Evolutionary conservation across 2,888 invertebrate genomes (phyloP).

Genomic region (Hirtodrosophila duncani): DNA sequence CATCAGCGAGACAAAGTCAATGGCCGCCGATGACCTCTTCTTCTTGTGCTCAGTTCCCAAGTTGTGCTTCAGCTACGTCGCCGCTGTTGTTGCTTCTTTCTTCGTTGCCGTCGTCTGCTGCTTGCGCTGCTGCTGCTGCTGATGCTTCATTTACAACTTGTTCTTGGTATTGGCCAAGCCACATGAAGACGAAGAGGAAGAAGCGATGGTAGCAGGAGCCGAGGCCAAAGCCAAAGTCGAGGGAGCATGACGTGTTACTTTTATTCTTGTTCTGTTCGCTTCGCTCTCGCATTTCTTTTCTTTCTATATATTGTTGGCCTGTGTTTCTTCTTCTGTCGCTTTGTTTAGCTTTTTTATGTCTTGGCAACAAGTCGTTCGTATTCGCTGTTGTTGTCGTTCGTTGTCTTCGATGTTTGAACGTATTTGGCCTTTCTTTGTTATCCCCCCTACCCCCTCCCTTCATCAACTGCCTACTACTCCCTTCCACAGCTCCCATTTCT

Average conservation of each 20-base stretch:
- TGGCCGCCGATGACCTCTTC: conserved; percentile 78
- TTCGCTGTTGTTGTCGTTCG: conserved; percentile 17
- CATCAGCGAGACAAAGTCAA: conserved; percentile 79
- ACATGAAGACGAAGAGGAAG: not conserved
- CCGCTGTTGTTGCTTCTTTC: conserved; percentile 22
- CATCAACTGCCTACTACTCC: conserved; percentile 16
- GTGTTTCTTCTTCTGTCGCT: conserved; percentile 55
- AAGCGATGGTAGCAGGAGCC: not conserved
- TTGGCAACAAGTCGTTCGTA: conserved; percentile 67
- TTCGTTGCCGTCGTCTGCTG: conserved; percentile 9
- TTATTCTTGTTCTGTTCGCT: conserved; percentile 37
- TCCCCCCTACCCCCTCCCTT: conserved; percentile 33
- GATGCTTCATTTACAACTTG: conserved; percentile 66
- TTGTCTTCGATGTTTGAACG: conserved; percentile 48
- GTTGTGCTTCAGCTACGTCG: conserved; percentile 1
- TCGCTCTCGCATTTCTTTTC: conserved; percentile 49
- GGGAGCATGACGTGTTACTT: conserved; percentile 68
- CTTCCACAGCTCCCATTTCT: conserved; percentile 14
- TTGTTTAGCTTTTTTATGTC: conserved; percentile 51
- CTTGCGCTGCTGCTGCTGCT: conserved; percentile 11
- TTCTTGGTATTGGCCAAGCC: conserved; percentile 54
- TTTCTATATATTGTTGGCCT: conserved; percentile 47
- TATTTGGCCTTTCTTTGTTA: conserved; percentile 72
- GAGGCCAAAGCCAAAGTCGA: conserved; percentile 27
- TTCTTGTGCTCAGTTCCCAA: conserved; percentile 41